Evolutionary conservation across 2,888 invertebrate species (phyloP), one percentile per base, ranked within the genome.

Genomic region (Xanthorhoe spadicearia): DNA sequence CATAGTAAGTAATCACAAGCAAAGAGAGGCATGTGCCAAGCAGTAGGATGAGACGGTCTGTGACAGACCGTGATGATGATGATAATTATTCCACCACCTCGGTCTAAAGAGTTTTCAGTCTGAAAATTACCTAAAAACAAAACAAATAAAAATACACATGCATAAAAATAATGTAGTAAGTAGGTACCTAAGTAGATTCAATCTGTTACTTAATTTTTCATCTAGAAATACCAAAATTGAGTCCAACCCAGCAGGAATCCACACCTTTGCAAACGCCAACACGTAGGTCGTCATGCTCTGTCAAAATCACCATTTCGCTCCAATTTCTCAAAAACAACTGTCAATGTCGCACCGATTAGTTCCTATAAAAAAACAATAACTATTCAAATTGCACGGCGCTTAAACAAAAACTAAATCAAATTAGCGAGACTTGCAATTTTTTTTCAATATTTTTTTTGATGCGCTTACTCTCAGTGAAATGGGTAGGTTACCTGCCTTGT

Each of bases 391-490:
- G 23, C 28, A 13, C 28, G 52, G 28, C 23, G 51, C 23, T 52
- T n/a, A 23, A 55, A 19, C 54, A 55, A 55, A 55, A 13, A 17
- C 49, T 19, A 50, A 59, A 50, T 32, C 10, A 57, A 58, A 58
- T 23, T 43, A 43, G 38, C 38, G 13, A n/a, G 35, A 19, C 15
- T 49, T 49, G 59, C 52, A 46, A 23, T 52, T 61, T 61, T 60
- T 61, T 43, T 43, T 43, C 4, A 38, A 38, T 10, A 32, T 4
- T 32, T 32, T 35, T 10, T 59, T 50, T 8, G 4, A 3, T 43
- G 17, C 23, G 43, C 60, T 61, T 61, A 53, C 53, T 61, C 60
- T 17, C 0, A 61, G 53, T 61, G 60, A 60, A 60, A 52, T 60
- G 51, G 59, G 18, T 38, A 59, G 17, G 38, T n/a, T 61, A 61